phyloP scores from a whole-genome alignment of 2,113 vertebrate genomes.

The Channa argus region DNA sequence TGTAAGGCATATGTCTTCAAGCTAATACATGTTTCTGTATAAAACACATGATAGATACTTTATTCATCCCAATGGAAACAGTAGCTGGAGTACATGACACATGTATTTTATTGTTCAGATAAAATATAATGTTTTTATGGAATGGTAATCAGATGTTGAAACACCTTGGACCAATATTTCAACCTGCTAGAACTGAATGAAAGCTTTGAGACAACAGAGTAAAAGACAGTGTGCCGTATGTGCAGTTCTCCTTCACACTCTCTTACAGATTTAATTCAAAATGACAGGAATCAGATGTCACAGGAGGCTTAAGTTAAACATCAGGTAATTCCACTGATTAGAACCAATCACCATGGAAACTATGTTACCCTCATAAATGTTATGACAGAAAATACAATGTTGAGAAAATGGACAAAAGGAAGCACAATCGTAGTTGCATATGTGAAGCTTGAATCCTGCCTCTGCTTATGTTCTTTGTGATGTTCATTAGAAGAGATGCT shows the following conservation, averaged over 20 bases:
- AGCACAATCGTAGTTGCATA: neutral
- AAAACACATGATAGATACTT: neutral
- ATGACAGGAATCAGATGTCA: conserved; percentile 34
- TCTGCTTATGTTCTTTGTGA: neutral
- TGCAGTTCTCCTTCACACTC: neutral
- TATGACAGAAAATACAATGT: conserved; percentile 32
- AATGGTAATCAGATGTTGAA: neutral
- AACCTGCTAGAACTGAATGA: neutral
- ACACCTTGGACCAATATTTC: neutral
- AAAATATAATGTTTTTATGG: neutral
- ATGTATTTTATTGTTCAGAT: neutral
- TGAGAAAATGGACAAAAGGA: neutral
- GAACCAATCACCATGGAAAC: conserved; percentile 71
- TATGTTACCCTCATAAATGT: conserved; percentile 22
- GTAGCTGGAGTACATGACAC: neutral
- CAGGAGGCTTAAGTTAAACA: conserved; percentile 30
- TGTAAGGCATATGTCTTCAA: neutral
- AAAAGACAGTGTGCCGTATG: conserved; percentile 1
- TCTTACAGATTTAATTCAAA: conserved; percentile 50
- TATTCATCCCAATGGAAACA: neutral
- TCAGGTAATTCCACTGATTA: conserved; percentile 71
- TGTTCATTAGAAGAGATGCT: conserved; percentile 11
- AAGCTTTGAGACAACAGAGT: neutral
- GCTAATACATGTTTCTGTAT: neutral
- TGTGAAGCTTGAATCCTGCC: neutral